Conservation (phyloP, 2,888 invertebrate species). For the Tipula confusa region DNA sequence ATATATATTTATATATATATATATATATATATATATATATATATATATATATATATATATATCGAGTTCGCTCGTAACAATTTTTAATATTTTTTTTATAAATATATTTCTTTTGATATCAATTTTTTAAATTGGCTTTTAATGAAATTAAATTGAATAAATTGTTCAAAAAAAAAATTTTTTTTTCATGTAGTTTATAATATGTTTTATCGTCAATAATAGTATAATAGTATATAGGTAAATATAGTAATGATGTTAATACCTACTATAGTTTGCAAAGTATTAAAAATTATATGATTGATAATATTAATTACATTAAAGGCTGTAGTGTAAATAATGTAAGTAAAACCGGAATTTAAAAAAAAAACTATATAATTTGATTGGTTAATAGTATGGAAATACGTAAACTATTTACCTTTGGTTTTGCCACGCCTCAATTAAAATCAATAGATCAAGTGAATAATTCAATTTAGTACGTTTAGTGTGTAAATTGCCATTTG, state of each 20-base stretch:
- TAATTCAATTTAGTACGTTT: too few species aligned
- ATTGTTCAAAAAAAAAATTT: slow-evolving; percentile 25
- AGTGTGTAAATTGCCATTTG: too few species aligned
- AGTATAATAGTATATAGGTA: background rate
- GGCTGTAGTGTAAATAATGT: background rate
- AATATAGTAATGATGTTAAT: background rate
- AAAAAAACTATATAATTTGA: background rate
- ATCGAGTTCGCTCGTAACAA: background rate
- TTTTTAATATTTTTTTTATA: background rate
- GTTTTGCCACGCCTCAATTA: too few species aligned
- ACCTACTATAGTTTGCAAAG: background rate
- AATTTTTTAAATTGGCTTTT: slow-evolving; percentile 29
- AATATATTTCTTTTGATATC: background rate
- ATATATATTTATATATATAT: background rate
- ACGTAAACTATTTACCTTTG: too few species aligned
- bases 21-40: background rate
- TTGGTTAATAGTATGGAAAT: background rate
- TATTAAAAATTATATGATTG: background rate
- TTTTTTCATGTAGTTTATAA: background rate
- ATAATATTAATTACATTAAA: background rate
- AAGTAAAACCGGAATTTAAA: background rate
- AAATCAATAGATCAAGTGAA: too few species aligned
- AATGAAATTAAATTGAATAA: slow-evolving; percentile 30
- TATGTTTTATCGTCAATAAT: background rate
- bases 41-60: background rate